Base-by-base conservation (phyloP, 2,888 invertebrate genomes). In the Leptogaster cylindrica region DNA sequence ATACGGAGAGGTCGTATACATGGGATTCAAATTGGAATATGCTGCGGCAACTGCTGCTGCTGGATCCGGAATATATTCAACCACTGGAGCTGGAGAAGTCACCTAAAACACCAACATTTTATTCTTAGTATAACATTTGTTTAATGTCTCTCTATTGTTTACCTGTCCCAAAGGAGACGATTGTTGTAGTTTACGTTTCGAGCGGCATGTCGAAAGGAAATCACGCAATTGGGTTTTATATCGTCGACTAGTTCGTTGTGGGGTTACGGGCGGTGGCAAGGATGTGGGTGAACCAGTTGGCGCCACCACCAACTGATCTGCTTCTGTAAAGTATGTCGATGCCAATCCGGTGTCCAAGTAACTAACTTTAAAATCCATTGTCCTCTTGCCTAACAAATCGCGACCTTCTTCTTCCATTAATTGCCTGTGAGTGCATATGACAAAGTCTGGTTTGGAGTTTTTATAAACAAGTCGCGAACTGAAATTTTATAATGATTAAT, bases 341-440 rank as follows among this genome's bases (percentile, higher is more conserved):
- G 94, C 93, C 71, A 96, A 84, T 12, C 95, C 95, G 0, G 95
- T 95, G 79, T 96, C 96, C 76, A 97, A 86, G 82, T 98, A 98
- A 79, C 97, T 97, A 2, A 81, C 95, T 86, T 98, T 97, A 82
- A 97, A 98, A 82, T 98, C 97, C 93, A 97, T 97, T 4, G 97
- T 98, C 72, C 99, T 87, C 82, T 99, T 99, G 31, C 97, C 97
- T 52, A 98, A 85, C 70, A 99, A 84, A 82, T 98, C 98, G 72
- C 95, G 88, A 8, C 99, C 99, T 84, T 99, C 99, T 82, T 99
- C 99, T 79, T 99, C 98, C 99, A 98, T 98, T 51, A 99, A 87
- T 70, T 98, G 96, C 72, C 99, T 87, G 83, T 99, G 99, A 44
- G 98, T 99, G 82, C 97, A 95, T 75, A 98, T 97, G 72, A 99